These are phyloP conservation scores for Onchidella celtica DNA, from an alignment of 2,888 invertebrate genomes.

Conservation along the genomic window DNA sequence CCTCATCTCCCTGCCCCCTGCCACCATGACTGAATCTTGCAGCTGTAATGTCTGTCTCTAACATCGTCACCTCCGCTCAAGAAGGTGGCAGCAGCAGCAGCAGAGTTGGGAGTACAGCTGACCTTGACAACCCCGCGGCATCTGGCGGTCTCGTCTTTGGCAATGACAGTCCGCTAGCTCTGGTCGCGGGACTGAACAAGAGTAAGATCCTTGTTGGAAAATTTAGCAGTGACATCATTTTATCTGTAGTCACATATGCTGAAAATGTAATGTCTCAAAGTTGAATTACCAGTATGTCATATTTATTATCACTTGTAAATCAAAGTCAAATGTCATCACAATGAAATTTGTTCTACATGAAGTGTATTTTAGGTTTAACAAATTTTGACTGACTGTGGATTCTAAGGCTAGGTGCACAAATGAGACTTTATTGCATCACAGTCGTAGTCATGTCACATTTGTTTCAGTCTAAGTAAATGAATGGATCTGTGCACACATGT, in stretches of 20 bases:
- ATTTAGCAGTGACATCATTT: neutral
- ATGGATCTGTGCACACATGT: too few relatives aligned
- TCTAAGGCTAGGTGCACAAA: too few relatives aligned
- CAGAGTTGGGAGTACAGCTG: slow-evolving; percentile 48
- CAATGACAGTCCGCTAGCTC: slow-evolving; percentile 60
- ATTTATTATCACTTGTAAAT: too few relatives aligned
- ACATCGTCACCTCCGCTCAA: slow-evolving; percentile 57
- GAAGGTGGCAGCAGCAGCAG: slow-evolving; percentile 67
- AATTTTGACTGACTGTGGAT: too few relatives aligned
- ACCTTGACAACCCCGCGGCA: slow-evolving; percentile 55
- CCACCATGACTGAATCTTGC: slow-evolving; percentile 49
- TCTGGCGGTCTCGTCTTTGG: slow-evolving; percentile 71
- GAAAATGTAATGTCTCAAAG: too few relatives aligned
- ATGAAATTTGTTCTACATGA: too few relatives aligned
- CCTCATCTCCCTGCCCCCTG: neutral
- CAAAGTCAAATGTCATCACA: too few relatives aligned
- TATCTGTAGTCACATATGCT: neutral
- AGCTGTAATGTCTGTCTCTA: slow-evolving; percentile 73
- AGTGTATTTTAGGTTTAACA: too few relatives aligned
- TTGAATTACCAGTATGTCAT: too few relatives aligned
- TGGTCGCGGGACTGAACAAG: slow-evolving; percentile 58
- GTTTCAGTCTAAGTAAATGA: too few relatives aligned
- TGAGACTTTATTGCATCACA: too few relatives aligned
- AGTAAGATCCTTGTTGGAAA: slow-evolving; percentile 57
- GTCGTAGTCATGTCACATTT: too few relatives aligned